A percentile compares a stretch with the other conserved stretches of the same genome.
These are phyloP conservation scores for Noctua janthina DNA, from an alignment of 2,888 invertebrate species.

Conservation along the genomic window DNA sequence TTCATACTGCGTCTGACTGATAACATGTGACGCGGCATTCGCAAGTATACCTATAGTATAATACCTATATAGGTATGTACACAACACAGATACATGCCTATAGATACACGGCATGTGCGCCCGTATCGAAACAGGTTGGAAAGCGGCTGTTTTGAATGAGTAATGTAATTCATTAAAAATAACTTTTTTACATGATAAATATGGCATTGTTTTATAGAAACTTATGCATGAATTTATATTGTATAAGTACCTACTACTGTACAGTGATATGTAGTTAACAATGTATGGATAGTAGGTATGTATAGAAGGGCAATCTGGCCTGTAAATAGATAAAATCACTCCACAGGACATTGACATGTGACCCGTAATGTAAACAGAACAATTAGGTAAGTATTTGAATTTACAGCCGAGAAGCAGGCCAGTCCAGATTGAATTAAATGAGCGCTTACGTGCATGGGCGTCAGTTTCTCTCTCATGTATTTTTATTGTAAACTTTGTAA, in stretches of 20 bases:
- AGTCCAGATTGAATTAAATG: constrained; percentile 68
- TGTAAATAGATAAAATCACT: constrained; percentile 46
- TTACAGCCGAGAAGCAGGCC: constrained; percentile 47
- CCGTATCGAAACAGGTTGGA: constrained; percentile 33
- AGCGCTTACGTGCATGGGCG: constrained; percentile 53
- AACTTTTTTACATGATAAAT: constrained; percentile 12
- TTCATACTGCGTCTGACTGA: constrained; percentile 71
- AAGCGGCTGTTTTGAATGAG: constrained; percentile 37
- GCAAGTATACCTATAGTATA: constrained; percentile 55
- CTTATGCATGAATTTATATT: background rate
- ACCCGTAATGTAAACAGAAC: constrained; percentile 70
- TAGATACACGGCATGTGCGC: constrained; percentile 15
- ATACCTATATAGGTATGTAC: constrained; percentile 27
- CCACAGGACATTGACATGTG: constrained; percentile 69
- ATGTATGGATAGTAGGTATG: background rate
- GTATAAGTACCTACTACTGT: too few relatives aligned
- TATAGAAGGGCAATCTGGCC: constrained; percentile 6
- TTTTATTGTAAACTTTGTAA: background rate
- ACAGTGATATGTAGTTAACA: background rate
- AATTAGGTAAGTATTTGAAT: constrained; percentile 61
- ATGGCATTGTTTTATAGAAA: constrained; percentile 8
- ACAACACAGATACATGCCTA: constrained; percentile 30
- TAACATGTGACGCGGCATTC: constrained; percentile 69
- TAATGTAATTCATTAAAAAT: constrained; percentile 15
- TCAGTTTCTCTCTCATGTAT: constrained; percentile 34